Base-by-base conservation (phyloP, 2,113 vertebrate species). In the Phylloscopus trochilus region DNA sequence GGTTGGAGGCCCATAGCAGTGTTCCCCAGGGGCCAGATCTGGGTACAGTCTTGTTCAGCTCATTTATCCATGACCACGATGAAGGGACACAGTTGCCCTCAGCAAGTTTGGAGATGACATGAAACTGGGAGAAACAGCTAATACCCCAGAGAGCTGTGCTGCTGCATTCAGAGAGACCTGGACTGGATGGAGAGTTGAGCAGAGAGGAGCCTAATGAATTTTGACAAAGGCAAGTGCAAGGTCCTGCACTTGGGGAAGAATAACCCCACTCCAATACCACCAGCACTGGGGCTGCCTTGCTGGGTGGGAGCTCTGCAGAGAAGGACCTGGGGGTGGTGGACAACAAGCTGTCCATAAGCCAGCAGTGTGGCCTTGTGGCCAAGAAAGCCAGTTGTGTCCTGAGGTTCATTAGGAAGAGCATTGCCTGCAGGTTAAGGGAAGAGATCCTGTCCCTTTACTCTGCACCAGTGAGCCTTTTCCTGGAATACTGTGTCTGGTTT, bases 391-490 rank as follows among this genome's bases (percentile, higher is more conserved):
- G 0, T 18, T 16, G 4, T 13, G 16, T 13, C n/a, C 39, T 39
- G 46, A 3, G 10, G 35, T 22, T 5, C 31, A 22, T 39, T 13
- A 28, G 55, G 39, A 44, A 33, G 28, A 60, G 2, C 63, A 86
- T 1, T 59, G 37, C 9, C 63, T 18, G 33, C 15, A n/a, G 6
- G 10, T 1, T 30, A 13, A 47, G 13, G 10, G 15, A 62, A 6
- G 15, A 69, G 22, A 46, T 87, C 28, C 15, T 39, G 12, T 8
- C 10, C 2, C 15, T 46, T 14, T 78, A 23, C 12, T 60, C 33
- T 46, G 23, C 33, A 23, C 22, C 5, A 10, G 19, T 33, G 15
- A n/a, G 7, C 5, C 28, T 60, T 62, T 0, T 0, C 8, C 15
- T 69, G n/a, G 27, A 87, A 33, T 53, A 28, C 12, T 20, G 2